Conservation (phyloP, 2,888 invertebrate genomes). For the Macaria notata region DNA sequence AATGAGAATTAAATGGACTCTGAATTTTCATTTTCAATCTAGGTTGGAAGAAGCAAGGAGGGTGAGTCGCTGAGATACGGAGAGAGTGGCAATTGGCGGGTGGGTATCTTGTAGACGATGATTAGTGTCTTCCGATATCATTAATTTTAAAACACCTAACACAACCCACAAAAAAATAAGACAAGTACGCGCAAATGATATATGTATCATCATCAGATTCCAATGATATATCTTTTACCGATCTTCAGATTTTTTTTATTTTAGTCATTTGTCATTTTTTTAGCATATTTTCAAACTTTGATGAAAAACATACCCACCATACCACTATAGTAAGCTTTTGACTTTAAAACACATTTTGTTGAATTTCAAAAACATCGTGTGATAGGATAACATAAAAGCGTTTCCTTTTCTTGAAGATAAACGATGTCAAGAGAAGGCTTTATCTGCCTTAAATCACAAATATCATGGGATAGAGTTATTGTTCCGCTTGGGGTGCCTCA, state of each 20-base stretch:
- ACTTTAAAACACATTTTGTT: no score
- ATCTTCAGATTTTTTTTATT: no score
- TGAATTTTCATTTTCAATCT: conserved; percentile 81
- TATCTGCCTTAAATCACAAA: conserved; percentile 67
- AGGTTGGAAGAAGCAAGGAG: conserved; percentile 75
- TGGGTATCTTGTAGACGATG: conserved; percentile 66
- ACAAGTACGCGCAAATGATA: background rate
- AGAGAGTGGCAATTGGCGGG: conserved; percentile 77
- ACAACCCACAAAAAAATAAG: background rate
- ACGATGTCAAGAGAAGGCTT: conserved; percentile 59
- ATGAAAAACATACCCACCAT: no score
- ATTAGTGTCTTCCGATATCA: conserved; percentile 31
- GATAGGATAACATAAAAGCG: no score
- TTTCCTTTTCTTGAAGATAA: conserved; percentile 40
- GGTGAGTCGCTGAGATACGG: conserved; percentile 64
- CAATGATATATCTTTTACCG: no score
- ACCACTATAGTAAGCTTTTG: no score
- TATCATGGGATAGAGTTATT: conserved; percentile 74
- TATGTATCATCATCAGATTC: no score
- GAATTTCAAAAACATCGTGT: no score
- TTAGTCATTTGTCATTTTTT: no score
- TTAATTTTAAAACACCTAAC: conserved; percentile 6
- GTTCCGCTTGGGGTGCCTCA: conserved; percentile 70
- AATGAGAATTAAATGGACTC: conserved; percentile 68
- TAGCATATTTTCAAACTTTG: no score